These are phyloP conservation scores for Ascaphus truei DNA, from an alignment of 2,113 vertebrate species.

Conservation along the genomic window DNA sequence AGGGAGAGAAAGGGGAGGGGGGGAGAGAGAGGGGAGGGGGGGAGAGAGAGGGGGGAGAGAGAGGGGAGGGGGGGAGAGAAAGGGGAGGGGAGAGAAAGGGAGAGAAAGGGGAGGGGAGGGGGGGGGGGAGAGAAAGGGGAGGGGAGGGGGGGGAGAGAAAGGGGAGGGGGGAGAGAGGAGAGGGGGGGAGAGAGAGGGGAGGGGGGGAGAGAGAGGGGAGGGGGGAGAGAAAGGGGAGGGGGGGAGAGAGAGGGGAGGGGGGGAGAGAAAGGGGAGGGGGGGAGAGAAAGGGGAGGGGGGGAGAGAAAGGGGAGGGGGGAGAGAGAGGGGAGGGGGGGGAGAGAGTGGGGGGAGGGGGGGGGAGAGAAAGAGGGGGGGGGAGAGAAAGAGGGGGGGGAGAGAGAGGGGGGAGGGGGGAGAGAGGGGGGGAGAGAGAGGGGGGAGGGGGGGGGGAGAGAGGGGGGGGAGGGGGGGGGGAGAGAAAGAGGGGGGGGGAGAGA, in stretches of 20 bases:
- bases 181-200: background rate
- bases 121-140: background rate
- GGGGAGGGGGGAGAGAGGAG: background rate
- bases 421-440: background rate
- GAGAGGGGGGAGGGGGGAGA: background rate
- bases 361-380: background rate
- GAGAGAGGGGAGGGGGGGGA: background rate
- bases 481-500: background rate
- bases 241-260: background rate
- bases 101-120: background rate
- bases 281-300: background rate
- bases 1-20: background rate
- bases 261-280: background rate
- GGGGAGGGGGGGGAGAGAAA: background rate
- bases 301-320: background rate
- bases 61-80: background rate
- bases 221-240: background rate
- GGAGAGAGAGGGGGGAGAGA: background rate
- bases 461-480: background rate
- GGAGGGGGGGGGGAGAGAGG: background rate
- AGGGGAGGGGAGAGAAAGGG: background rate
- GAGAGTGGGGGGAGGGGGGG: background rate
- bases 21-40: too few relatives aligned
- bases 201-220: background rate
- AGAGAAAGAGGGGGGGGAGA: too few relatives aligned